phyloP scores from a whole-genome alignment of 2,113 vertebrate genomes.

The Corythornis vintsioides region DNA sequence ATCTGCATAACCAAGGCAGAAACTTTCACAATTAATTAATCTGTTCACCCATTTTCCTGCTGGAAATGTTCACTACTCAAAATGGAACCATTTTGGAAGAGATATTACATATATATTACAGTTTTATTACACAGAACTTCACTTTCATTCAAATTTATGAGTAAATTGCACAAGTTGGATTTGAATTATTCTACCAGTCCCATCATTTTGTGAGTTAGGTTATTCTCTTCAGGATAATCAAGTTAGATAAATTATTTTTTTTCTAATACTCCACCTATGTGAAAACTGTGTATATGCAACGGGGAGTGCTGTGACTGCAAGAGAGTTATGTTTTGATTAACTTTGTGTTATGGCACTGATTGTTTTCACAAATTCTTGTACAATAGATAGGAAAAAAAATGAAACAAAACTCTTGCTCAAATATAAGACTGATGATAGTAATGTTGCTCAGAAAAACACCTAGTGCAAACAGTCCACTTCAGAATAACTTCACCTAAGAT shows the following conservation, averaged over 20 bases:
- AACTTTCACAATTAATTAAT: not conserved
- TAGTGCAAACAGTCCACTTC: not conserved
- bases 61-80: conserved; percentile 15
- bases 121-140: not conserved
- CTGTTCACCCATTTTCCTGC: not conserved
- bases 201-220: not conserved
- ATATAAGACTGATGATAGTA: not conserved
- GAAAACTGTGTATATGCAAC: not conserved
- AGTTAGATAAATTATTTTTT: not conserved
- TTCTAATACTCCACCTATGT: not conserved
- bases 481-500: not conserved
- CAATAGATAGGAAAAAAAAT: not conserved
- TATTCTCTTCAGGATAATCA: not conserved
- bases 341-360: not conserved
- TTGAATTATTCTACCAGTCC: not conserved
- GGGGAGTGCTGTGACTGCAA: not conserved
- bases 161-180: not conserved
- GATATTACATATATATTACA: not conserved
- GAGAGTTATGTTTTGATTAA: conserved; percentile 4
- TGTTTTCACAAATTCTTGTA: not conserved
- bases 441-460: not conserved
- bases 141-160: not conserved
- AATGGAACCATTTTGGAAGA: not conserved
- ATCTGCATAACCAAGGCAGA: not conserved
- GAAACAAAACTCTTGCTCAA: not conserved